Evolutionary conservation across 2,888 invertebrate species (phyloP).

Genomic region (Lasioglossum malachurum): DNA sequence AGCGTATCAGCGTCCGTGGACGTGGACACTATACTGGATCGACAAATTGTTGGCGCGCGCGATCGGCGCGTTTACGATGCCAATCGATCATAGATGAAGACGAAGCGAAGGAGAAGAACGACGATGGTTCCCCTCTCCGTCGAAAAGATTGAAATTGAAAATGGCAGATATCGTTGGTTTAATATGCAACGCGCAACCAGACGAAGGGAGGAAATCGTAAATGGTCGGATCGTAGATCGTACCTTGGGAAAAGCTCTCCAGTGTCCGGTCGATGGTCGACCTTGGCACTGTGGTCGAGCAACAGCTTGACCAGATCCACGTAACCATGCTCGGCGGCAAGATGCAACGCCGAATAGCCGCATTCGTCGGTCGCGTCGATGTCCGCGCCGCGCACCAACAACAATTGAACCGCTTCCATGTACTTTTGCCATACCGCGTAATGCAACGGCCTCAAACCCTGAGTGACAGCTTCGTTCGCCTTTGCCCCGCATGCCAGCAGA

Average conservation of each 20-base stretch:
- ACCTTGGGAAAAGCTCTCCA: slow-evolving; percentile 89
- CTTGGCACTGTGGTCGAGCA: slow-evolving; percentile 92
- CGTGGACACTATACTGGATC: neutral
- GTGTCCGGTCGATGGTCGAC: slow-evolving; percentile 92
- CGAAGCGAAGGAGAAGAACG: neutral
- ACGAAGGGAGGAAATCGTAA: neutral
- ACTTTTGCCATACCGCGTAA: slow-evolving; percentile 96
- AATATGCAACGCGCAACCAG: no score
- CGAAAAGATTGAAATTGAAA: neutral
- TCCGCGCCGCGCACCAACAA: slow-evolving; percentile 93
- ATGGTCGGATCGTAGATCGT: neutral
- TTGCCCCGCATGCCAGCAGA: slow-evolving; percentile 94
- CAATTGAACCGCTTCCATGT: slow-evolving; percentile 92
- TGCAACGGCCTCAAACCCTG: slow-evolving; percentile 95
- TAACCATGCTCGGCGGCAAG: slow-evolving; percentile 95
- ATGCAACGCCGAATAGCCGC: slow-evolving; percentile 96
- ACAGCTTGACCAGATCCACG: slow-evolving; percentile 89
- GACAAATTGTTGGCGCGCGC: neutral
- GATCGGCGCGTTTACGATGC: neutral
- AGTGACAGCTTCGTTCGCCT: slow-evolving; percentile 92
- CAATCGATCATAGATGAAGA: neutral
- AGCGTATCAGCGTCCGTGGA: no score
- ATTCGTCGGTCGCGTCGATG: slow-evolving; percentile 93
- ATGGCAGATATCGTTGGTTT: neutral
- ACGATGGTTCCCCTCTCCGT: neutral